Conservation (phyloP, 1,140 invertebrate species). For the Myzus persicae region DNA sequence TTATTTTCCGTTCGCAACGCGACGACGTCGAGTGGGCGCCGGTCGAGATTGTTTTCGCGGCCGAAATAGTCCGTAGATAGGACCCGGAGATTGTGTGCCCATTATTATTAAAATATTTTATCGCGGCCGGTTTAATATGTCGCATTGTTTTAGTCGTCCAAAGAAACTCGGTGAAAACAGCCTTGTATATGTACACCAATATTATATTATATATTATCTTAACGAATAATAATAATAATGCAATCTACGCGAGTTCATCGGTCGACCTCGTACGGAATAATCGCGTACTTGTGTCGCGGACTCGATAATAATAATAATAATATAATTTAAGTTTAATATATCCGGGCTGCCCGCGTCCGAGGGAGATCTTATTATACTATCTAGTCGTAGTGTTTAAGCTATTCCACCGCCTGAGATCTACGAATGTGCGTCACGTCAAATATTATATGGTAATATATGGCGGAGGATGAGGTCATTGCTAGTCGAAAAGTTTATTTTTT, state of each 20-base stretch:
- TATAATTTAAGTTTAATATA: background rate
- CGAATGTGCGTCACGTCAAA: too few relatives aligned
- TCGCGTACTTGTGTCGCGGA: background rate
- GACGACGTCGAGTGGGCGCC: background rate
- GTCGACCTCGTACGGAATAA: conserved; percentile 13
- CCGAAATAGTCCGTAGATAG: background rate
- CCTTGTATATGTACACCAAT: background rate
- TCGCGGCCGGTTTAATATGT: background rate
- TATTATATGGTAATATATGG: too few relatives aligned
- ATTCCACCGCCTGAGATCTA: background rate
- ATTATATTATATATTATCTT: background rate
- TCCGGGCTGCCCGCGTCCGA: background rate
- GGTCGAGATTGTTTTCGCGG: background rate
- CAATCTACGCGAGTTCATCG: conserved; percentile 1
- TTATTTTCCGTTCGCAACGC: background rate
- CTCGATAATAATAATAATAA: background rate
- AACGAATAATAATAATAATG: background rate
- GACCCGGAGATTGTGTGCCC: background rate
- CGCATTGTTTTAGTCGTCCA: background rate
- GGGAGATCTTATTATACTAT: background rate
- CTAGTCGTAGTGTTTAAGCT: too few relatives aligned
- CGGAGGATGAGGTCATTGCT: too few relatives aligned
- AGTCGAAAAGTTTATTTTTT: too few relatives aligned
- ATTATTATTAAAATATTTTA: conserved; percentile 21
- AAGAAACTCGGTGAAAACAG: background rate